phyloP scores from a whole-genome alignment of 2,797 vertebrate species.

The Oreochromis mossambicus region DNA sequence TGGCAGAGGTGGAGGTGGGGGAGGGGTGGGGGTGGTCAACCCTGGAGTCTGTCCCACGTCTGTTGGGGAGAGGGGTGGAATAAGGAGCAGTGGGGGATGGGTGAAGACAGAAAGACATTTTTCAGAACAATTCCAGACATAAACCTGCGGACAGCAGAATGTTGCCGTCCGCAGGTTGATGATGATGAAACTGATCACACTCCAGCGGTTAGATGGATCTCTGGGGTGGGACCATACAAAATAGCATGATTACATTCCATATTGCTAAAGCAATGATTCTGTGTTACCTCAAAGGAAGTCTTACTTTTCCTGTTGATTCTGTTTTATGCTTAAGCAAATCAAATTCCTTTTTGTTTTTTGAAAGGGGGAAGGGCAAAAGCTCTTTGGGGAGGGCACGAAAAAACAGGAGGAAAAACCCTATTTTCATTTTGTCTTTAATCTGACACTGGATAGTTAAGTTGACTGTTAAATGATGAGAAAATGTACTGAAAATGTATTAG shows the following conservation, averaged over 20 bases:
- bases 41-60: constrained; percentile 76
- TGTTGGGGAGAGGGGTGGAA: constrained; percentile 49
- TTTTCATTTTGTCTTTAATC: background rate
- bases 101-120: background rate
- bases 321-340: background rate
- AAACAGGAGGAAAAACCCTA: background rate
- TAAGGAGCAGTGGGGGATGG: background rate
- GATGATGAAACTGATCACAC: background rate
- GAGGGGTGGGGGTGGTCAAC: constrained; percentile 81
- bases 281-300: background rate
- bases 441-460: background rate
- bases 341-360: background rate
- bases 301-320: background rate
- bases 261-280: background rate
- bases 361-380: background rate
- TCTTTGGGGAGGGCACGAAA: background rate
- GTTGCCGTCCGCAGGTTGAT: background rate
- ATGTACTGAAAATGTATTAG: background rate
- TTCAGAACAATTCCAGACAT: background rate
- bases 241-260: background rate
- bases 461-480: background rate
- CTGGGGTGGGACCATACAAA: background rate
- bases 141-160: background rate
- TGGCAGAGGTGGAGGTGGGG: constrained; percentile 87
- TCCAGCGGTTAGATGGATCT: background rate